Evolutionary conservation across 2,888 invertebrate species (phyloP).

Genomic region (Aromia moschata): DNA sequence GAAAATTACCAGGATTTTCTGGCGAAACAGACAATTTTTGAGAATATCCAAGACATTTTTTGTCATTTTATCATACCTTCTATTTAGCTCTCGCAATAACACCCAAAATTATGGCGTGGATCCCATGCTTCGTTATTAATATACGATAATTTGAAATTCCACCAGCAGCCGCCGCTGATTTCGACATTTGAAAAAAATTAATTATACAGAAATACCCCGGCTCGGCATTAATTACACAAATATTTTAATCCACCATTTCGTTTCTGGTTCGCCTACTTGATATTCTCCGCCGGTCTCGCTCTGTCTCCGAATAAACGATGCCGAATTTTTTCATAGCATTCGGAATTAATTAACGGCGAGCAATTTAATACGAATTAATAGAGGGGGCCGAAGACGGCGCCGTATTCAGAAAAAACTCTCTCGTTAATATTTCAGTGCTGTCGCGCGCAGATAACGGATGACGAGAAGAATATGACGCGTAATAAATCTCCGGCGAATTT

Average conservation of each 20-base stretch:
- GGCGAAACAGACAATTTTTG: no score
- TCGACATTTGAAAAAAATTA: background rate
- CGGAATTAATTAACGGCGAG: constrained; percentile 43
- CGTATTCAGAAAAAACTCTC: constrained; percentile 31
- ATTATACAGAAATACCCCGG: background rate
- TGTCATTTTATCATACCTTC: no score
- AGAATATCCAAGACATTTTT: no score
- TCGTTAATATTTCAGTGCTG: constrained; percentile 39
- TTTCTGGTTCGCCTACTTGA: constrained; percentile 15
- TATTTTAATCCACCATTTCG: constrained; percentile 8
- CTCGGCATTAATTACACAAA: background rate
- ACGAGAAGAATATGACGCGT: constrained; percentile 18
- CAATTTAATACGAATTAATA: constrained; percentile 44
- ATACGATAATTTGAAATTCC: no score
- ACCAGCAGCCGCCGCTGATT: no score
- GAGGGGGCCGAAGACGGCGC: constrained; percentile 31
- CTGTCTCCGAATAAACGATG: constrained; percentile 27
- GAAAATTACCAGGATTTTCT: no score
- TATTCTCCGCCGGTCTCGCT: constrained; percentile 12
- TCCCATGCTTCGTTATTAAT: no score
- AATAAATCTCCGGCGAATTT: constrained; percentile 10
- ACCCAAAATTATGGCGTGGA: no score
- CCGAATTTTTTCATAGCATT: constrained; percentile 40
- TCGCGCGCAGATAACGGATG: constrained; percentile 35
- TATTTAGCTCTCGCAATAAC: no score